phyloP scores from a whole-genome alignment of 2,888 invertebrate genomes.

The Lasioglossum calceatum region DNA sequence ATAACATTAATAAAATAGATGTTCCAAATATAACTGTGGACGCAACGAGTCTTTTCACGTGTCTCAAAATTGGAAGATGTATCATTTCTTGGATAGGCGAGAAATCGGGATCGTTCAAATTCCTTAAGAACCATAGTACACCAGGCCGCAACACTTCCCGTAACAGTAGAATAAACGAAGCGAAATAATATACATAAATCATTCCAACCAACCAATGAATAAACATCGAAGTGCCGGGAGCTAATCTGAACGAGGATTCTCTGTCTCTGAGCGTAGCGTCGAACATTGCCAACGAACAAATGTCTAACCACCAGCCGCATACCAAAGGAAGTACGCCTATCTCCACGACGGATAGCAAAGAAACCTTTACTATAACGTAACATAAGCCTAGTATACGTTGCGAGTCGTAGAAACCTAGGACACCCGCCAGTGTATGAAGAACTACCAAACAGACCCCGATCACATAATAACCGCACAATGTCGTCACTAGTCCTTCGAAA shows the following conservation, averaged over 20 bases:
- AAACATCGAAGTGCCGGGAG: constrained; percentile 98
- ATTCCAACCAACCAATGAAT: constrained; percentile 99
- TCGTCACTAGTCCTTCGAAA: constrained; percentile 97
- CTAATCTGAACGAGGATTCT: constrained; percentile 93
- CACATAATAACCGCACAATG: constrained; percentile 96
- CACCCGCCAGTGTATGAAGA: constrained; percentile 93
- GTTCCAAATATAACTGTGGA: constrained; percentile 98
- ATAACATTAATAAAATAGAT: constrained; percentile 97
- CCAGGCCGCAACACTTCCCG: constrained; percentile 98
- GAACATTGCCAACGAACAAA: constrained; percentile 97
- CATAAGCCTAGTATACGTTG: constrained; percentile 95
- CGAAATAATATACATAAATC: constrained; percentile 99
- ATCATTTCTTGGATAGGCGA: constrained; percentile 99
- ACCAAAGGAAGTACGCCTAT: constrained; percentile 98
- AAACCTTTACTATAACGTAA: constrained; percentile 96
- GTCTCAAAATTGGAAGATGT: constrained; percentile 96
- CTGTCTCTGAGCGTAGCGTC: constrained; percentile 95
- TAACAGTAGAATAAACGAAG: constrained; percentile 96
- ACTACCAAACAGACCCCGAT: constrained; percentile 93
- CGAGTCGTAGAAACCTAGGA: constrained; percentile 92
- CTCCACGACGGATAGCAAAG: constrained; percentile 97
- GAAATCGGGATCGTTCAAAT: constrained; percentile 99
- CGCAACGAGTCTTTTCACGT: constrained; percentile 95
- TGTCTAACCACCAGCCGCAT: constrained; percentile 99
- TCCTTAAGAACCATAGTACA: constrained; percentile 98